Evolutionary conservation across 2,888 invertebrate genomes (phyloP).

Genomic region (Metellina segmentata): DNA sequence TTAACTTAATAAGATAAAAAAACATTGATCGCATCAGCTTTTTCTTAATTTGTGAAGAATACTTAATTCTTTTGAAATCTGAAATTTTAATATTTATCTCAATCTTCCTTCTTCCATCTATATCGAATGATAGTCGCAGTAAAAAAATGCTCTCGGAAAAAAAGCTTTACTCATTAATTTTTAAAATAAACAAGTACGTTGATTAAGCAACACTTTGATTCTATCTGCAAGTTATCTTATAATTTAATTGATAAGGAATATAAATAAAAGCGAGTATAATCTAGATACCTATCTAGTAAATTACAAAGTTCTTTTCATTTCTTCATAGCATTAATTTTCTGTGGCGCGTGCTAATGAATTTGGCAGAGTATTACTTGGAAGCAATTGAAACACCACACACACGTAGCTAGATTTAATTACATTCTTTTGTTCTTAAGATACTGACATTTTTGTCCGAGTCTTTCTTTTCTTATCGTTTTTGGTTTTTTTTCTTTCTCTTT

Average conservation of each 20-base stretch:
- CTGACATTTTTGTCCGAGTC: slow-evolving; percentile 17
- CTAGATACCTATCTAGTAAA: slow-evolving; percentile 12
- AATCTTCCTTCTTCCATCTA: too few relatives aligned
- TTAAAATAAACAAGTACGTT: slow-evolving; percentile 17
- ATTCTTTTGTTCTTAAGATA: slow-evolving; percentile 48
- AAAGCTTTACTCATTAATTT: neutral
- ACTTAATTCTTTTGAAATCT: too few relatives aligned
- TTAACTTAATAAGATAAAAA: neutral
- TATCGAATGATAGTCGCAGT: too few relatives aligned
- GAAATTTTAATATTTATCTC: too few relatives aligned
- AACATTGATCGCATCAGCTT: neutral
- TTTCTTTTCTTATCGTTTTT: slow-evolving; percentile 10
- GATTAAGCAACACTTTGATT: slow-evolving; percentile 22
- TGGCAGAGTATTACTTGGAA: slow-evolving; percentile 16
- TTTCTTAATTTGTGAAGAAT: neutral
- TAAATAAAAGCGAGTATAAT: slow-evolving; percentile 23
- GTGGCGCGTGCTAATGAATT: slow-evolving; percentile 44
- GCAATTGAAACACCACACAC: slow-evolving; percentile 39
- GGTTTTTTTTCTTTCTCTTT: neutral
- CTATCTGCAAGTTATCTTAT: neutral
- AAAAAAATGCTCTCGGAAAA: neutral
- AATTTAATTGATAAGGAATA: slow-evolving; percentile 45
- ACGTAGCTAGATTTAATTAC: slow-evolving; percentile 50
- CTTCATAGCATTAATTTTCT: slow-evolving; percentile 46
- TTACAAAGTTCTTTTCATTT: slow-evolving; percentile 9